phyloP scores from a whole-genome alignment of 2,797 vertebrate genomes.

The Acridotheres tristis region DNA sequence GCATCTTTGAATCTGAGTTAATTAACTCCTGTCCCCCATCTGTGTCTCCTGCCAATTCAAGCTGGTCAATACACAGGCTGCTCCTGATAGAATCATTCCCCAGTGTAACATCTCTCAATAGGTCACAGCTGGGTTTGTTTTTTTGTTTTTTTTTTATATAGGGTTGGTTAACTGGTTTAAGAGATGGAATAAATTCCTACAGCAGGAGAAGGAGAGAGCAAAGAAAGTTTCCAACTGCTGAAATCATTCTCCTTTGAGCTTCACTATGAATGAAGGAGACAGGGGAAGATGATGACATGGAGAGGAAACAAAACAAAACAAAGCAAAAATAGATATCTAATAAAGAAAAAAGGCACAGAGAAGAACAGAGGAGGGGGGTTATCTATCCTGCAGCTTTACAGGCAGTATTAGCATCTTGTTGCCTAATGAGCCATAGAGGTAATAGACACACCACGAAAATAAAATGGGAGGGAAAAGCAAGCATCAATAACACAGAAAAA shows the following conservation, averaged over 20 bases:
- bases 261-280: background rate
- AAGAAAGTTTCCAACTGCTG: background rate
- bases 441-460: conserved; percentile 44
- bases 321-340: background rate
- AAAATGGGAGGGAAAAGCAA: conserved; percentile 32
- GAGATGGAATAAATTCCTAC: background rate
- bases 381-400: conserved; percentile 32
- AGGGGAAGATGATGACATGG: background rate
- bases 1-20: background rate
- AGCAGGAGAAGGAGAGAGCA: background rate
- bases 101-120: background rate
- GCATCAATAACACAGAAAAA: background rate
- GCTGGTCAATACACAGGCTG: background rate
- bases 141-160: background rate
- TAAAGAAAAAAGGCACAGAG: background rate
- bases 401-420: conserved; percentile 18
- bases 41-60: background rate
- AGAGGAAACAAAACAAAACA: background rate
- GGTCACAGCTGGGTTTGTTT: too few species aligned
- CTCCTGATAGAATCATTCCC: background rate
- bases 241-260: background rate
- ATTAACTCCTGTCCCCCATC: background rate
- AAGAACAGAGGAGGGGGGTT: background rate
- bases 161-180: background rate
- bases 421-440: conserved; percentile 51